Conservation (phyloP, 2,113 vertebrate species). For the Aphyosemion australe region DNA sequence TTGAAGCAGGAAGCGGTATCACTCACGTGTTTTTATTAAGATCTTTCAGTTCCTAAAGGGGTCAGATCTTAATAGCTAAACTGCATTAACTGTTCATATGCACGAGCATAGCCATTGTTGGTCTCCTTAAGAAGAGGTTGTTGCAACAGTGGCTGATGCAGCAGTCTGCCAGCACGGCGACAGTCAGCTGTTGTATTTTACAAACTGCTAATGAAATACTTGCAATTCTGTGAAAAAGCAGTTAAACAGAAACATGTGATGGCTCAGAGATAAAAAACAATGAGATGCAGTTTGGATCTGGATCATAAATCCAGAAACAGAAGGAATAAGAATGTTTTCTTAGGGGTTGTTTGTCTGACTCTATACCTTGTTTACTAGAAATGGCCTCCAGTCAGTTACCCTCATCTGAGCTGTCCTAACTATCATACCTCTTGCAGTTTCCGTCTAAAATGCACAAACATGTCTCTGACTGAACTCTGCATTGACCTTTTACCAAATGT, state of each 20-base stretch:
- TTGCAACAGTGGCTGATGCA: slow-evolving; percentile 51
- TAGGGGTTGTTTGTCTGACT: not conserved
- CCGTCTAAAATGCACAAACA: slow-evolving; percentile 37
- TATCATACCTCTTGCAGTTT: slow-evolving; percentile 36
- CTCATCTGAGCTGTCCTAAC: slow-evolving; percentile 33
- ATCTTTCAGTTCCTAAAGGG: not conserved
- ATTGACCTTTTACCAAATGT: slow-evolving; percentile 71
- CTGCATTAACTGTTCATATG: no score
- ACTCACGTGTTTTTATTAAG: not conserved
- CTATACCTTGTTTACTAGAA: slow-evolving; percentile 24
- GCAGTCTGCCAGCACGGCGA: slow-evolving; percentile 52
- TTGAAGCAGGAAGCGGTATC: not conserved
- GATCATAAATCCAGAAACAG: not conserved
- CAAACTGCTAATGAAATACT: slow-evolving; percentile 74
- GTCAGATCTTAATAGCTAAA: no score
- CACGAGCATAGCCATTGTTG: slow-evolving; percentile 2
- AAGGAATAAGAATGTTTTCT: not conserved
- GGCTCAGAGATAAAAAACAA: slow-evolving; percentile 23
- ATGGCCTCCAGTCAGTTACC: slow-evolving; percentile 9
- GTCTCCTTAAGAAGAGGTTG: slow-evolving; percentile 40
- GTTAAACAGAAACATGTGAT: slow-evolving; percentile 46
- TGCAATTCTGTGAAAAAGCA: slow-evolving; percentile 62
- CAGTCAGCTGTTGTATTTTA: slow-evolving; percentile 73
- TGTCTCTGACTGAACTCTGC: slow-evolving; percentile 50
- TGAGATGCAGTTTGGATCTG: slow-evolving; percentile 3